Conservation (phyloP, 35 echinoderm and acorn worm species). For the Hemicentrotus pulcherrimus region DNA sequence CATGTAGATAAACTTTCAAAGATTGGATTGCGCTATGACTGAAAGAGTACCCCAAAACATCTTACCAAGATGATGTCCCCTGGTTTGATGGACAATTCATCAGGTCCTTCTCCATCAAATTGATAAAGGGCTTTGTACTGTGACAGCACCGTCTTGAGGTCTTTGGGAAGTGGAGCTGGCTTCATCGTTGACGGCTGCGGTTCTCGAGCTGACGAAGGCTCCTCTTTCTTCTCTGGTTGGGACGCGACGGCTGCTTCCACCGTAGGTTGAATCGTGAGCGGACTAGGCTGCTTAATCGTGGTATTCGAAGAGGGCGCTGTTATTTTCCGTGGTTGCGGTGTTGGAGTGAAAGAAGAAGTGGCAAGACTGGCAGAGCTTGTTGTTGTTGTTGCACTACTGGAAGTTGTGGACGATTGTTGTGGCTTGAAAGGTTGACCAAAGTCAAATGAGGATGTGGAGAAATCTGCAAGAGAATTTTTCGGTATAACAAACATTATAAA, state of each 20-base stretch:
- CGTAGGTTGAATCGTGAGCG: slow-evolving; percentile 27
- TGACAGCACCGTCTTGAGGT: slow-evolving; percentile 46
- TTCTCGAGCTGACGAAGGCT: background rate
- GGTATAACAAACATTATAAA: background rate
- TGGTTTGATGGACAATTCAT: slow-evolving; percentile 88
- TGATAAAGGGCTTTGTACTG: slow-evolving; percentile 81
- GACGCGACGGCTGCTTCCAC: slow-evolving; percentile 25
- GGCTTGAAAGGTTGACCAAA: slow-evolving; percentile 48
- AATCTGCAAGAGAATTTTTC: slow-evolving; percentile 51
- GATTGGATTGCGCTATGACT: no score
- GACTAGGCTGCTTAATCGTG: background rate
- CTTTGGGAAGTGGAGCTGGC: background rate
- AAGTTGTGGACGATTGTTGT: slow-evolving; percentile 18
- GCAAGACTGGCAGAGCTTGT: slow-evolving; percentile 51
- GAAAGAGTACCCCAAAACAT: background rate
- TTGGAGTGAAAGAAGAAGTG: slow-evolving; percentile 16
- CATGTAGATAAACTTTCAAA: no score
- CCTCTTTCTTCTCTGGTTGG: background rate
- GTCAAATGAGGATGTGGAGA: slow-evolving; percentile 66
- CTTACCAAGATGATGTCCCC: slow-evolving; percentile 97
- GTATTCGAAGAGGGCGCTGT: background rate
- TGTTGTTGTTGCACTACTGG: slow-evolving; percentile 15
- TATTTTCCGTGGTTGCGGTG: slow-evolving; percentile 20
- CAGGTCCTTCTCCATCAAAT: slow-evolving; percentile 77
- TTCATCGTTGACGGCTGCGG: background rate